Evolutionary conservation across 2,113 vertebrate species (phyloP), one percentile per base, ranked within the genome.

Genomic region (Patagioenas fasciata): DNA sequence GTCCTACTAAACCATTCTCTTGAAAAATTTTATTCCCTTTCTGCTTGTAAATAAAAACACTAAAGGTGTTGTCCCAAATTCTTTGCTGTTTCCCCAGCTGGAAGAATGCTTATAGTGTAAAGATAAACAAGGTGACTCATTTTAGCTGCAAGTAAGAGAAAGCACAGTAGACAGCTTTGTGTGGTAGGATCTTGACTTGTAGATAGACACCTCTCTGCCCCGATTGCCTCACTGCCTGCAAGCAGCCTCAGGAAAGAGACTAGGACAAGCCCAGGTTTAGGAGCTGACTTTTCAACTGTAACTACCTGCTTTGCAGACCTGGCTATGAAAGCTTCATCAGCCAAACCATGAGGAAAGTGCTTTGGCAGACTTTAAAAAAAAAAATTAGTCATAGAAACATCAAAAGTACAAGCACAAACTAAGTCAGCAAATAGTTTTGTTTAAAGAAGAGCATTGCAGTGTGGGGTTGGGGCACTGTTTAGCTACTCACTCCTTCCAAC

Each of bases 1-100:
- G 91, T 51, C 85, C 69, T 84, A 80, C 47, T 62, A 90, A 91
- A 51, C 48, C 75, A 74, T 58, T 74, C 91, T 80, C 72, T 81
- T 44, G 75, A 94, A 94, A 94, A 86, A 66, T n/a, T 12, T 29
- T 81, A 80, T 66, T 85, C 89, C 69, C 26, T 61, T 91, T 91
- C 74, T 81, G 80, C 38, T 95, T 65, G 92, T 80, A 86, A 95
- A 81, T 85, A 86, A 20, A 83, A 73, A 20, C 29, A 70, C 42
- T 80, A 20, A 79, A 82, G 38, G 53, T 88, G 34, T 75, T 70
- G 67, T 66, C 54, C 80, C 40, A 28, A 48, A 24, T 42, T 69
- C 62, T 61, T 54, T 50, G 66, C 67, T 36, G 36, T 58, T 88
- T 29, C 31, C 51, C 57, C 51, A 64, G 75, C 38, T 80, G 77